A percentile compares a stretch with the other conserved stretches of the same genome.
Conservation (phyloP, 2,113 vertebrate genomes). For the Oriolus oriolus region DNA sequence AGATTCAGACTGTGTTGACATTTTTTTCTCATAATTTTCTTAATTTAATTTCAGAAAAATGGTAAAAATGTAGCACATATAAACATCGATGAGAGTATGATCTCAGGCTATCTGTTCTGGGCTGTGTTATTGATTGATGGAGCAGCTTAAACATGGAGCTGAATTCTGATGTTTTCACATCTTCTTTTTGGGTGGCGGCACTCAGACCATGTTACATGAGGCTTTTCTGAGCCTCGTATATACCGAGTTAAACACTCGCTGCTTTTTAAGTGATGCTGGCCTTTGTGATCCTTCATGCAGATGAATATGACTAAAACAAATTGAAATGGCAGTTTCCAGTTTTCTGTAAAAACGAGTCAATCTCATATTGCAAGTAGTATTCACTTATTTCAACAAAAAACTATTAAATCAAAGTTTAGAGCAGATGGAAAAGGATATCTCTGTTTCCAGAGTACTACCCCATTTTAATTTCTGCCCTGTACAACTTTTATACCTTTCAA, state of each 20-base stretch:
- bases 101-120: background rate
- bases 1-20: background rate
- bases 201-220: background rate
- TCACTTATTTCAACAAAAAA: background rate
- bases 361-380: background rate
- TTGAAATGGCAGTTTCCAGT: background rate
- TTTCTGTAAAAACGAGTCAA: background rate
- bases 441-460: background rate
- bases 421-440: background rate
- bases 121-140: background rate
- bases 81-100: background rate
- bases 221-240: background rate
- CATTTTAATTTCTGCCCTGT: background rate
- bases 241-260: background rate
- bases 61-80: background rate
- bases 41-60: background rate
- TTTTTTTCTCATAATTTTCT: background rate
- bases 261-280: fast-evolving
- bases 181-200: background rate
- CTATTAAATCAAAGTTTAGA: background rate
- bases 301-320: background rate
- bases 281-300: background rate
- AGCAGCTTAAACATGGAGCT: background rate
- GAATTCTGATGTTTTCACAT: background rate
- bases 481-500: background rate